Percentiles rank a stretch among this genome's conserved stretches.
These are phyloP conservation scores for Synodontis membranacea DNA, from an alignment of 2,113 vertebrate species.

Conservation along the genomic window DNA sequence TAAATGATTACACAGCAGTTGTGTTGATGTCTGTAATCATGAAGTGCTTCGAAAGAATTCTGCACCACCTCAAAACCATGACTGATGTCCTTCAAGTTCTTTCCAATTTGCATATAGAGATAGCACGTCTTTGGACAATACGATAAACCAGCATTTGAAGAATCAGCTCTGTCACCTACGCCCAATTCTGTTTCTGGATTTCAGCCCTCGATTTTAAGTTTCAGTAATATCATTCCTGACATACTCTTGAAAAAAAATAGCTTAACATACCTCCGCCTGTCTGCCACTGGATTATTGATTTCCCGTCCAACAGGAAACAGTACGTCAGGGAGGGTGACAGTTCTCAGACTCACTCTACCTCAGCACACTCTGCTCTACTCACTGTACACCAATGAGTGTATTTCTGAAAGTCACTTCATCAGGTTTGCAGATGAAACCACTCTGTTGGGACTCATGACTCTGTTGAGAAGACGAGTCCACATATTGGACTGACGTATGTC, in stretches of 20 bases:
- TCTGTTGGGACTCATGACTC: not conserved
- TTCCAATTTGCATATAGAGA: too few relatives aligned
- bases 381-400: not conserved
- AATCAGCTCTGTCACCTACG: not conserved
- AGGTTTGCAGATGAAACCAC: not conserved
- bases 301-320: not conserved
- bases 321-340: not conserved
- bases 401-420: not conserved
- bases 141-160: not conserved
- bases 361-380: not conserved
- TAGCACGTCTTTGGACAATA: too few relatives aligned
- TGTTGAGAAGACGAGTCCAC: not conserved
- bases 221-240: not conserved
- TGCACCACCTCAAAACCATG: not conserved
- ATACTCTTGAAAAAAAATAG: not conserved
- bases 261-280: too few relatives aligned
- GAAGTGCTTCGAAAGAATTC: not conserved
- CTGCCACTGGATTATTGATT: not conserved
- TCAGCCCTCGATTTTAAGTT: too few relatives aligned
- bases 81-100: too few relatives aligned
- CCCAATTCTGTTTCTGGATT: too few relatives aligned
- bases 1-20: not conserved
- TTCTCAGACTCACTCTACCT: not conserved
- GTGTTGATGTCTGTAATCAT: not conserved
- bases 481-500: not conserved